Base-by-base conservation (phyloP, 2,113 vertebrate genomes). In the Sceloporus tristichus region DNA sequence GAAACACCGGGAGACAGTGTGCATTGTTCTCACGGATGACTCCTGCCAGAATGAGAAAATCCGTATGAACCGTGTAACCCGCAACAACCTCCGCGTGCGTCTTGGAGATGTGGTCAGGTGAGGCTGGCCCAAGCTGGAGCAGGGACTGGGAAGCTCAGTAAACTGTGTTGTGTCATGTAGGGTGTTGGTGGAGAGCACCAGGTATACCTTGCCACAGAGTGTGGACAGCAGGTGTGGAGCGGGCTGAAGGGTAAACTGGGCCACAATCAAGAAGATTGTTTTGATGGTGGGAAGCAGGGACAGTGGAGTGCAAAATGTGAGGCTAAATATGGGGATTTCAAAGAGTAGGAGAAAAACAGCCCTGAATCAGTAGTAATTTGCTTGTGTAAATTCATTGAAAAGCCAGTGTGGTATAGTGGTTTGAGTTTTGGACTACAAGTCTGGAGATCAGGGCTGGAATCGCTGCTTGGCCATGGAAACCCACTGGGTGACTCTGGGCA, bases 81-180 rank as follows among this genome's bases (percentile, higher is more conserved):
- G 95, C 56, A 96, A 95, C 92, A 96, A 96, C 79, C 92, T 96
- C 83, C 92, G 95, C 1, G 94, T 96, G 25, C 94, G 95, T 9
- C 93, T 96, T 19, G 94, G 95, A 4, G 95, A 96, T 40, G 91
- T 96, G 27, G 92, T 96, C 89, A 95, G 95, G 95, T 96, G 84
- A 75, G 87, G 11, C 2, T 42, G 14, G 13, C 42, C 62, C 40
- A 68, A 59, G 38, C 5, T 65, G 68, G 21, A 29, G 65, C 25
- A 11, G 4, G 9, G 10, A 34, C 5, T 48, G 42, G 3, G 14
- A 76, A 76, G 40, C 3, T 80, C n/a, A 10, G 2, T 40, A 7
- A 19, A 71, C 21, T 18, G 42, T 29, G 13, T 4, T 70, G 62
- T n/a, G 23, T 42, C 73, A 48, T 8, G 34, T 70, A 19, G 7